Evolutionary conservation across 1,140 invertebrate genomes (phyloP), one percentile per base, ranked within the genome.

Genomic region (Drosophila truncata): DNA sequence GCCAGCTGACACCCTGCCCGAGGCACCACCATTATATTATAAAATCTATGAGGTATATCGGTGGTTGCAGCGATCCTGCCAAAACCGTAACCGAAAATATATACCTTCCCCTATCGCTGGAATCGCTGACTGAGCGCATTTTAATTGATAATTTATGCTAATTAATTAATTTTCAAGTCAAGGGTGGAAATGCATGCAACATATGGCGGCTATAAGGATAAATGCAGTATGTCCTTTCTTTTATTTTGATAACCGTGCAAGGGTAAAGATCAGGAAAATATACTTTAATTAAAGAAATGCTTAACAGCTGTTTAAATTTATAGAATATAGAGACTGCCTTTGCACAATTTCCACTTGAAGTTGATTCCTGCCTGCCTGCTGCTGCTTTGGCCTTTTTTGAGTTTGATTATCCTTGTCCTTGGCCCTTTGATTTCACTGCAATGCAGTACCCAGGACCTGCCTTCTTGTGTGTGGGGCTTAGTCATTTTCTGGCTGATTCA

Each of bases 141-240:
- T 80, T 67, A 80, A 87, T 87, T 88, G 60, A 80, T 80, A 87
- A 88, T 77, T 87, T 87, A 88, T 87, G 83, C 67, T 80, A 87
- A 87, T 87, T 80, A 83, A 87, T 87, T 83, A 83, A 87, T 82
- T 73, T 60, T 29, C 7, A 25, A 29, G 31, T 49, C 74, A 78
- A 62, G 79, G 72, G 64, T 64, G 65, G 58, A 50, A 76, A 60
- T 61, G 14, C n/a, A 25, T 10, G 27, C 65, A 66, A 41, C 65
- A 69, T 69, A 69, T 69, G 65, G 61, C 61, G 65, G 20, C 27
- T 64, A 42, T 42, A 62, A 62, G 42, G 65, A 66, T 69, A 66
- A 66, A 65, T 65, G 44, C 20, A 14, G n/a, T 9, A 31, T 33
- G 18, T 13, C 6, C 50, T 8, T 31, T 16, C 14, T n/a, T 63